Conservation (phyloP, 2,113 vertebrate genomes). For the Semnornis frantzii region DNA sequence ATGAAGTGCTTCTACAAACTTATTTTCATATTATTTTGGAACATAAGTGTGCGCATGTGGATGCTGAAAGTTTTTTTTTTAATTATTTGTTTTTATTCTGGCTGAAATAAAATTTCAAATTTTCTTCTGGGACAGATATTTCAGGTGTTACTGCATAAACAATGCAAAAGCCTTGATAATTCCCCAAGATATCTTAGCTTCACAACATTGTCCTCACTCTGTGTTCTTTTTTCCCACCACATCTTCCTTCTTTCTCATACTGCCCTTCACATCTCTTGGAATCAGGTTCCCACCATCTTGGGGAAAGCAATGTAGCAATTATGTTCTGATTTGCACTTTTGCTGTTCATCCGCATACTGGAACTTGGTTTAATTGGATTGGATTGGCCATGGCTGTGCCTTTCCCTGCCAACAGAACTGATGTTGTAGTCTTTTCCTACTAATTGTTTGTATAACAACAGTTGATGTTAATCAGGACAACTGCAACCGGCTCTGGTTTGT, state of each 20-base stretch:
- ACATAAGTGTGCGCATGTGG: fast-evolving
- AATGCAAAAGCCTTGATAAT: background rate
- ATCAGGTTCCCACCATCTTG: background rate
- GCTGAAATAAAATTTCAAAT: background rate
- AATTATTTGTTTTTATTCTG: background rate
- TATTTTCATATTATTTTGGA: background rate
- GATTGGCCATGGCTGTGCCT: conserved; percentile 32
- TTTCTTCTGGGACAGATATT: background rate
- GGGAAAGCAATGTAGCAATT: background rate
- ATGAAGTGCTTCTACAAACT: background rate
- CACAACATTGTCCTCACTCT: background rate
- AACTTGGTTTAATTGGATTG: conserved; percentile 33
- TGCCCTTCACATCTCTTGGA: background rate
- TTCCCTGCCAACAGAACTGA: conserved; percentile 45
- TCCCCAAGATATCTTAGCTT: background rate
- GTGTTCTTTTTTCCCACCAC: background rate
- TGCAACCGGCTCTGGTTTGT: conserved; percentile 26
- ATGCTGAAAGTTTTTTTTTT: background rate
- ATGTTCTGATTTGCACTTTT: background rate
- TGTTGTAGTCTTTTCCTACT: conserved; percentile 19
- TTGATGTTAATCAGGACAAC: conserved; percentile 53
- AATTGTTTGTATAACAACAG: conserved; percentile 52
- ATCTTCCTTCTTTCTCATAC: background rate
- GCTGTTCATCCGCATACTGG: background rate
- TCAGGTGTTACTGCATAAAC: background rate